Conservation (phyloP, 2,888 invertebrate genomes). For the Anoplius nigerrimus region DNA sequence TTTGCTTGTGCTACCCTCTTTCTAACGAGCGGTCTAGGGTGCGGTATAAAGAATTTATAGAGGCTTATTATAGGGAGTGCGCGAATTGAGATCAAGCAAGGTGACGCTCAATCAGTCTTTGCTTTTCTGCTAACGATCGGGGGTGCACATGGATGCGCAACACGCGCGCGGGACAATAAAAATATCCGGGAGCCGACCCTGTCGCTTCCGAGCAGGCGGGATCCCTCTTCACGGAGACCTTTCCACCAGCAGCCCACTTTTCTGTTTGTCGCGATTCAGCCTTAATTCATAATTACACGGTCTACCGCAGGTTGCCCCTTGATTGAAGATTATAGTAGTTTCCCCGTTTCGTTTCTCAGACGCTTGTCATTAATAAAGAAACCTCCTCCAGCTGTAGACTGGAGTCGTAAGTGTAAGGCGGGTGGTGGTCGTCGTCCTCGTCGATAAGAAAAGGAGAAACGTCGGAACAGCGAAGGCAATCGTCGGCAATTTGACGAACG, state of each 20-base stretch:
- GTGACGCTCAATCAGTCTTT: constrained; percentile 51
- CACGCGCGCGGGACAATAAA: constrained; percentile 2
- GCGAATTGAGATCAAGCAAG: constrained; percentile 49
- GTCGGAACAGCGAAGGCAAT: too few species aligned
- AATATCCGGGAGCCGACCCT: background rate
- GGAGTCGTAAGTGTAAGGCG: constrained; percentile 7
- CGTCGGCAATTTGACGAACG: too few species aligned
- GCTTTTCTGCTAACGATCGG: background rate
- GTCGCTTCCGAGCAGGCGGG: background rate
- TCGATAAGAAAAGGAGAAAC: too few species aligned
- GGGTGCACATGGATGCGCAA: background rate
- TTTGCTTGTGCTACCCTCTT: too few species aligned
- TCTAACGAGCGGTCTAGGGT: constrained; percentile 15
- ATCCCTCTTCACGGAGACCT: background rate
- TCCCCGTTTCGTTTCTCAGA: constrained; percentile 20
- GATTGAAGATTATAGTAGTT: constrained; percentile 72
- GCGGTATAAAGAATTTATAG: constrained; percentile 51
- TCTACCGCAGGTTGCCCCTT: constrained; percentile 49
- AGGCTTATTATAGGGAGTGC: constrained; percentile 52
- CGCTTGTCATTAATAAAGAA: constrained; percentile 38
- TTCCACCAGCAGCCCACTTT: background rate
- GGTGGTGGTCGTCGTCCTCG: too few species aligned
- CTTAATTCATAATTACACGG: constrained; percentile 67
- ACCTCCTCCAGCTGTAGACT: background rate
- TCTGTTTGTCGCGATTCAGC: constrained; percentile 31